Evolutionary conservation across 2,888 invertebrate genomes (phyloP), one percentile per base, ranked within the genome.

Genomic region (Aethes cnicana): DNA sequence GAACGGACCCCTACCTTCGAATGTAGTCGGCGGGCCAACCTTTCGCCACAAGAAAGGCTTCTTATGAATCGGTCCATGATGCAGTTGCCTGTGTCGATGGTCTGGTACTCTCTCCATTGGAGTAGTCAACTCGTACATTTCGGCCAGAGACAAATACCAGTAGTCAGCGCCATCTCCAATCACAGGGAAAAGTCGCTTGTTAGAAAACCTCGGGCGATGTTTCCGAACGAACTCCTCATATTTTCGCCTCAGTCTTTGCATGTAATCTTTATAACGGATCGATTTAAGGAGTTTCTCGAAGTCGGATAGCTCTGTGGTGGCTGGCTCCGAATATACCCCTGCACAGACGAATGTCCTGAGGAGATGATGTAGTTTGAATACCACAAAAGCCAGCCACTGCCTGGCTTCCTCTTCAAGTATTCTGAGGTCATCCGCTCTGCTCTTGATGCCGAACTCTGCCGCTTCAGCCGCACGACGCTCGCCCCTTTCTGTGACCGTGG

Each of bases 81-180:
- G 81, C 3, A 70, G 74, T 3, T 62, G 73, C 26, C 56, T 56
- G 62, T 81, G 77, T 11, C 87, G 67, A 4, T 68, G 72, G 46
- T 81, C 63, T 7, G 55, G 49, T 21, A 59, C 62, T 41, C 66
- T 69, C 1, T 63, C 52, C 1, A 56, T 50, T 2, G 74, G 69
- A n/a, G 55, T 53, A n/a, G 88, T 82, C 49, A 89, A 57, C 55
- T 88, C 82, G 55, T 87, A 88, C 86, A 89, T 85, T 66, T 88
- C 88, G n/a, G 85, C 68, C 32, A 89, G 61, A n/a, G 88, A 86
- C 57, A 89, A 64, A 63, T 89, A 89, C 89, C 89, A 89, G 64
- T 88, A 89, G 56, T 88, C 87, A 12, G 77, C 64, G 4, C 88
- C 87, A 54, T 87, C 80, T 8, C 89, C 89, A 58, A 89, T 88